These are phyloP conservation scores for Beaufortia kweichowensis DNA, from an alignment of 2,113 vertebrate genomes.

Conservation along the genomic window DNA sequence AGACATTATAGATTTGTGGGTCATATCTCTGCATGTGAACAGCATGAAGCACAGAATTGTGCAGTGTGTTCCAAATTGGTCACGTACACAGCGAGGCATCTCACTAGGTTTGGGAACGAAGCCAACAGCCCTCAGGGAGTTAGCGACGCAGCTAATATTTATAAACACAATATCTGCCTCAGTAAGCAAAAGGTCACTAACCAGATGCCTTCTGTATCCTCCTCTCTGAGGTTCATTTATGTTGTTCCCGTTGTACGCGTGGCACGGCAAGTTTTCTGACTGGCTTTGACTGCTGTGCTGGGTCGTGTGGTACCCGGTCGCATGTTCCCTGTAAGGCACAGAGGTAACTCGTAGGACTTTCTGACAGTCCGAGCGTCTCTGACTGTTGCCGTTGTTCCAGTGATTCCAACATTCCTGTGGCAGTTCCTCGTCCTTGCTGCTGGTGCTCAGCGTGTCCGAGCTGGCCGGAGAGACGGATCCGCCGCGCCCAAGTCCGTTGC, in stretches of 20 bases:
- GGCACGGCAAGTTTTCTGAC: slow-evolving; percentile 71
- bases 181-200: slow-evolving; percentile 69
- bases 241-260: slow-evolving; percentile 53
- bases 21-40: too few species aligned
- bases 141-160: background rate
- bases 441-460: slow-evolving; percentile 63
- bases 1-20: too few species aligned
- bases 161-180: background rate
- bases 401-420: slow-evolving; percentile 69
- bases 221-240: slow-evolving; percentile 42
- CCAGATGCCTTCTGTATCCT: slow-evolving; percentile 86
- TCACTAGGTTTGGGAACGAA: background rate
- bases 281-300: slow-evolving; percentile 69
- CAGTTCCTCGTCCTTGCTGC: slow-evolving; percentile 51
- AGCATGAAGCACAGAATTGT: too few species aligned
- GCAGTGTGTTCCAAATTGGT: too few species aligned
- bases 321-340: slow-evolving; percentile 77
- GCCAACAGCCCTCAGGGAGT: background rate
- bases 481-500: slow-evolving; percentile 76
- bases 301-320: slow-evolving; percentile 67
- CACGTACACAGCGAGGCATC: background rate
- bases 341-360: slow-evolving; percentile 65
- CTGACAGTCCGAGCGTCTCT: slow-evolving; percentile 66
- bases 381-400: slow-evolving; percentile 63
- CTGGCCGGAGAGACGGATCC: slow-evolving; percentile 60